Conservation (phyloP, 64 coral and sea anemone species). For the Porites australiensis region DNA sequence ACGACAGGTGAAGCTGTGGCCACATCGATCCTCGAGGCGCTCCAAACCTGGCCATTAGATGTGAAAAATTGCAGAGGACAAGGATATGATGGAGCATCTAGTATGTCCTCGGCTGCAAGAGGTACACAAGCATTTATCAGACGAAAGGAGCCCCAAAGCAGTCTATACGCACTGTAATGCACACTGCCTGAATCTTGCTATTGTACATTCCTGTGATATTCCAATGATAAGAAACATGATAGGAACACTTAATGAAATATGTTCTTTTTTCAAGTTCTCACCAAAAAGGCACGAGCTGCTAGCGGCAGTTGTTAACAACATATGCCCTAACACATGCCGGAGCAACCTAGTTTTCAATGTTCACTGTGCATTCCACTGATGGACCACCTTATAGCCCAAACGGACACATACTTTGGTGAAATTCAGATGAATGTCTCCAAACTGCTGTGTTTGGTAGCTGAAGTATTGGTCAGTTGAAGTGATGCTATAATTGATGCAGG, state of each 20-base stretch:
- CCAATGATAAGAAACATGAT: constrained; percentile 60
- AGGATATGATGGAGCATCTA: constrained; percentile 47
- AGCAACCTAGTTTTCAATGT: background rate
- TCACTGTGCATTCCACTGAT: too few species aligned
- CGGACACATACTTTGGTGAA: constrained; percentile 58
- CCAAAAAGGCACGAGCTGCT: constrained; percentile 54
- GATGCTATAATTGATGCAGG: constrained; percentile 55
- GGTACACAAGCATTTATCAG: constrained; percentile 49
- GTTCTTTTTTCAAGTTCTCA: constrained; percentile 28
- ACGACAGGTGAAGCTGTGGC: constrained; percentile 58
- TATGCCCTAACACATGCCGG: constrained; percentile 32
- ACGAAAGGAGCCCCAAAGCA: constrained; percentile 42
- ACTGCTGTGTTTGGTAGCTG: constrained; percentile 61
- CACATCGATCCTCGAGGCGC: constrained; percentile 24
- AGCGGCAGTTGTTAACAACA: constrained; percentile 39
- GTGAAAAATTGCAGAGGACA: constrained; percentile 44
- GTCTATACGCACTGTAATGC: constrained; percentile 4
- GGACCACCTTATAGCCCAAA: constrained; percentile 35
- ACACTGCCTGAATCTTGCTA: constrained; percentile 71
- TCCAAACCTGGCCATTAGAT: constrained; percentile 31
- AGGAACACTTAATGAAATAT: constrained; percentile 15
- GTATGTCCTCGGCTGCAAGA: constrained; percentile 10
- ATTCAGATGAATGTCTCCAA: constrained; percentile 66
- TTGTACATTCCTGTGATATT: constrained; percentile 69
- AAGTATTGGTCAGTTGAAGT: constrained; percentile 57